Conservation (phyloP, 2,888 invertebrate species). For the Gastracanthus pulcherrimus region DNA sequence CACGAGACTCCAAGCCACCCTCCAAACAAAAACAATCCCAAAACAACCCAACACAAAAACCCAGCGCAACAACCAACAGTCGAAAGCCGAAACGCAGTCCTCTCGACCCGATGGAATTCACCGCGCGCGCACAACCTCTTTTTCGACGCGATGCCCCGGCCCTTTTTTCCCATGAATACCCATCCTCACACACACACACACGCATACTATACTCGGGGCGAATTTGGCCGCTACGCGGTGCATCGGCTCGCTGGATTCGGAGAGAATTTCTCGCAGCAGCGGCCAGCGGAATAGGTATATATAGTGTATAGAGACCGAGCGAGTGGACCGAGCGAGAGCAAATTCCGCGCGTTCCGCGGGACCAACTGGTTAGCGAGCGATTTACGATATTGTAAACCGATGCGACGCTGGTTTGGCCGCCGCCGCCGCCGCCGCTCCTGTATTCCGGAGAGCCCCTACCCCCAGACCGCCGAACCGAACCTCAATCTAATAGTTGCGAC, state of each 20-base stretch:
- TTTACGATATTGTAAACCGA: constrained; percentile 77
- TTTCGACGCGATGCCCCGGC: background rate
- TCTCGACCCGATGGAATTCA: too few species aligned
- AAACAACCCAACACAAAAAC: too few species aligned
- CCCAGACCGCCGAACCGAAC: constrained; percentile 71
- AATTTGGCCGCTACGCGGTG: background rate
- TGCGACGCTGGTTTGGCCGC: constrained; percentile 67
- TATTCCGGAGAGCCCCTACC: constrained; percentile 59
- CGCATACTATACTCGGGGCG: background rate
- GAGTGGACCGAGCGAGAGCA: too few species aligned
- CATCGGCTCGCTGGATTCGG: constrained; percentile 33
- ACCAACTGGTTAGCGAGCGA: constrained; percentile 76
- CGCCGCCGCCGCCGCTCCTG: too few species aligned
- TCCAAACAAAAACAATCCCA: too few species aligned
- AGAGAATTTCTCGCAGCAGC: constrained; percentile 23
- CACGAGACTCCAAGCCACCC: too few species aligned
- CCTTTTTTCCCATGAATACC: background rate
- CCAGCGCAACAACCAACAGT: too few species aligned
- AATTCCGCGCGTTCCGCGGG: constrained; percentile 75
- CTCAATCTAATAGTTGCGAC: constrained; percentile 74
- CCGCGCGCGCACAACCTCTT: background rate
- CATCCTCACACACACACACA: background rate
- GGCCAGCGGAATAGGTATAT: constrained; percentile 14
- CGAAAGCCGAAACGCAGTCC: too few species aligned
- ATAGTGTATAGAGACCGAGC: constrained; percentile 45